Evolutionary conservation across 2,888 invertebrate genomes (phyloP).

Genomic region (Melipona bicolor): DNA sequence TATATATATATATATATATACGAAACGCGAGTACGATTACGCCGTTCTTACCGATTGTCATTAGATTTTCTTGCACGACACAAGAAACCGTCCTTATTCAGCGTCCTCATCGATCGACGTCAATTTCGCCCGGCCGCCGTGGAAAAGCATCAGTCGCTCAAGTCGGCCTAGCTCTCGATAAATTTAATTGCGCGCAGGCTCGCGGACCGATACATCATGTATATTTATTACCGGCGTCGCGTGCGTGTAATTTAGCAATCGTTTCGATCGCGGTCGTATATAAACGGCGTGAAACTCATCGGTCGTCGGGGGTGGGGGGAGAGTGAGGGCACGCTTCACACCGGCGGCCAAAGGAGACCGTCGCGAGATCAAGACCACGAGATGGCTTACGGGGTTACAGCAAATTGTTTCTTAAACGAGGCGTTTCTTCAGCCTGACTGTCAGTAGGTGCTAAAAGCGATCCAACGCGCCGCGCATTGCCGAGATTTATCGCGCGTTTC

Average conservation of each 20-base stretch:
- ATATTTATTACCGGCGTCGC: constrained; percentile 28
- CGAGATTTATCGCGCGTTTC: constrained; percentile 36
- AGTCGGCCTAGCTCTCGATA: not conserved
- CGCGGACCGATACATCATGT: constrained; percentile 19
- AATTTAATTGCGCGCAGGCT: constrained; percentile 10
- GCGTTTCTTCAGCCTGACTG: not conserved
- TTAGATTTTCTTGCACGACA: not conserved
- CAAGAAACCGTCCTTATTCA: not conserved
- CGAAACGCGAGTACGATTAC: not conserved
- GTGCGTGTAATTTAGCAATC: constrained; percentile 38
- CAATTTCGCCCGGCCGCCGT: not conserved
- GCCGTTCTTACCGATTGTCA: not conserved
- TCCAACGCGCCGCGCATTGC: not conserved
- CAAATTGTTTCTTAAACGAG: constrained; percentile 42
- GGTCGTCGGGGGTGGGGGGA: not conserved
- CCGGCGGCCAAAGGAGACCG: not conserved
- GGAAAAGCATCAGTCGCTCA: not conserved
- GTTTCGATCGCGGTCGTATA: constrained; percentile 17
- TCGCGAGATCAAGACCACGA: not conserved
- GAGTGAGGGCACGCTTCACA: not conserved
- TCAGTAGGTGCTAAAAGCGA: constrained; percentile 19
- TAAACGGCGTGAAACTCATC: constrained; percentile 25
- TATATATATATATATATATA: not conserved
- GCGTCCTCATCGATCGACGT: not conserved
- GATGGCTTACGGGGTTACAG: not conserved